Percentiles rank a stretch among this genome's conserved stretches.
phyloP scores from a whole-genome alignment of 2,797 vertebrate species.

The Micrastur ruficollis region DNA sequence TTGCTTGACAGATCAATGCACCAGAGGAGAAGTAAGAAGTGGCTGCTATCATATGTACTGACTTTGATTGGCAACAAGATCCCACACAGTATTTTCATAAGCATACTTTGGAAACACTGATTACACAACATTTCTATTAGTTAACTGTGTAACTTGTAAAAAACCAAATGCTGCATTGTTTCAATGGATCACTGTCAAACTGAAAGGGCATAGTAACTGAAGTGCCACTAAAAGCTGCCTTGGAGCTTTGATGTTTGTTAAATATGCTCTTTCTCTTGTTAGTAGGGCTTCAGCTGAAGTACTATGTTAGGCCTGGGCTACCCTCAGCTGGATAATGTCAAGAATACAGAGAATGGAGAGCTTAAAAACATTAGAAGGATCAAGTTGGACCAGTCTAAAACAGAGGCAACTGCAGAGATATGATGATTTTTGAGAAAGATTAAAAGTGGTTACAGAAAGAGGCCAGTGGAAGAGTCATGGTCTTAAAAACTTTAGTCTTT shows the following conservation, averaged over 20 bases:
- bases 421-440: background rate
- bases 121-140: slow-evolving; percentile 23
- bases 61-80: slow-evolving; percentile 12
- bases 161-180: background rate
- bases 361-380: background rate
- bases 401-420: background rate
- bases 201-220: background rate
- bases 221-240: background rate
- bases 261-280: background rate
- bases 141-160: background rate
- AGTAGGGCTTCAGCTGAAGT: background rate
- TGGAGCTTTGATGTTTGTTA: background rate
- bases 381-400: background rate
- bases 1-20: background rate
- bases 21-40: background rate
- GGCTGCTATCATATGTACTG: background rate
- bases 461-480: background rate
- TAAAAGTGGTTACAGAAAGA: background rate
- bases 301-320: background rate
- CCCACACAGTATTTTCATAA: slow-evolving; percentile 21
- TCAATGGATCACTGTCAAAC: background rate
- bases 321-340: background rate
- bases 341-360: background rate
- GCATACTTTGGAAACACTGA: slow-evolving; percentile 1
- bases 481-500: background rate